Evolutionary conservation across 64 coral and sea anemone genomes (phyloP).

Genomic region (Trachythela sp.): DNA sequence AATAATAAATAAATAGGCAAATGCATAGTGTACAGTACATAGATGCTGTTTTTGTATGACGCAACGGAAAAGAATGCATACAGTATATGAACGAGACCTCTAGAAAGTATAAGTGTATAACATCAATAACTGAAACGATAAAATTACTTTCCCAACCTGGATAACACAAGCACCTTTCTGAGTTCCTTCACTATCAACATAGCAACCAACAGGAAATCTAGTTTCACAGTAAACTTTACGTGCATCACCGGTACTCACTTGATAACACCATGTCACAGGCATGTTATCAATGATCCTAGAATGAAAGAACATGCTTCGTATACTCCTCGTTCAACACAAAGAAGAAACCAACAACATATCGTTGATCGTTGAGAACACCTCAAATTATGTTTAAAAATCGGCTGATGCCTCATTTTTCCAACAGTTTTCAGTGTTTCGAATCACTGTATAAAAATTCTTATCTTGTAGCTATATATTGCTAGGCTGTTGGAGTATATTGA

Average conservation of each 20-base stretch:
- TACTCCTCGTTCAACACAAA: no score
- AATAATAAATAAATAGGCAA: no score
- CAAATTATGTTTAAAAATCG: no score
- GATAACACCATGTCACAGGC: conserved; percentile 98
- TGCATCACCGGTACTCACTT: conserved; percentile 63
- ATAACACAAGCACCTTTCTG: conserved; percentile 88
- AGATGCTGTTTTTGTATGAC: not conserved
- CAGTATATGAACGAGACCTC: no score
- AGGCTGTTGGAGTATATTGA: no score
- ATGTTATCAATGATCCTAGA: conserved; percentile 96
- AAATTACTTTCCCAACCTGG: conserved; percentile 53
- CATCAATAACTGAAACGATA: not conserved
- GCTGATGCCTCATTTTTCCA: no score
- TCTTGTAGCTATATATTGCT: no score
- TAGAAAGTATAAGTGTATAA: no score
- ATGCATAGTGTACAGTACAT: not conserved
- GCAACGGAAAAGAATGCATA: not conserved
- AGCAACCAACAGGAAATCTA: conserved; percentile 91
- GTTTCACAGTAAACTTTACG: conserved; percentile 73
- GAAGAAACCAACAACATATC: no score
- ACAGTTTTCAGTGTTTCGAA: no score
- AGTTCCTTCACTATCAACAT: conserved; percentile 60
- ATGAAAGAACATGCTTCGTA: not conserved
- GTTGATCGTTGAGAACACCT: no score
- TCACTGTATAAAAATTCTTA: no score